A percentile compares a stretch with the other conserved stretches of the same genome.
Conservation (phyloP, 2,797 vertebrate species). For the Manis javanica region DNA sequence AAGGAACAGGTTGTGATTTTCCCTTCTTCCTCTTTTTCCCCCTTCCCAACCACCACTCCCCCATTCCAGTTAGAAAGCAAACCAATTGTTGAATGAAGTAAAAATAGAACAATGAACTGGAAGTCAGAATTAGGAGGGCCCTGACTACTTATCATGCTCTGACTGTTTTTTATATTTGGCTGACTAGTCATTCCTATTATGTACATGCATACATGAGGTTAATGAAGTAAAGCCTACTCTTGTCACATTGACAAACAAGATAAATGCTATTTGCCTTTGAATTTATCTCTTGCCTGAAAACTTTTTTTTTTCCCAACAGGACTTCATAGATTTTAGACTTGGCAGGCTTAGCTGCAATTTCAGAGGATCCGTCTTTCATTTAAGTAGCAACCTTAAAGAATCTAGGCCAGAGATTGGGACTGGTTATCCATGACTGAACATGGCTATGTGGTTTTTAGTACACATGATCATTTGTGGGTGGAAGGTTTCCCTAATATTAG, state of each 20-base stretch:
- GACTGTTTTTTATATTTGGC: neutral
- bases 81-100: neutral
- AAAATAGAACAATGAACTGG: neutral
- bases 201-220: neutral
- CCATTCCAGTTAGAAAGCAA: slow-evolving; percentile 5
- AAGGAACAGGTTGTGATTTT: neutral
- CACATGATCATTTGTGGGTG: neutral
- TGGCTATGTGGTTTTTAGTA: neutral
- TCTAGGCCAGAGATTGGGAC: neutral
- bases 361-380: neutral
- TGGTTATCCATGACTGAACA: neutral
- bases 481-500: neutral
- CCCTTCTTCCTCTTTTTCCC: neutral
- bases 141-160: neutral
- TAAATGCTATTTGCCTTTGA: neutral
- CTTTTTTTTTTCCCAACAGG: neutral
- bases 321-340: neutral
- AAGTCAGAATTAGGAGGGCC: neutral
- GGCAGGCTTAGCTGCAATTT: neutral
- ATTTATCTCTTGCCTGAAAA: neutral
- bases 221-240: neutral
- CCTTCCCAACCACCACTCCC: neutral
- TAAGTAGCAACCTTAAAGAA: neutral
- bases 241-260: neutral
- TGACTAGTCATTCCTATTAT: neutral